Conservation (phyloP, 2,888 invertebrate genomes). For the Zaprionus bogoriensis region DNA sequence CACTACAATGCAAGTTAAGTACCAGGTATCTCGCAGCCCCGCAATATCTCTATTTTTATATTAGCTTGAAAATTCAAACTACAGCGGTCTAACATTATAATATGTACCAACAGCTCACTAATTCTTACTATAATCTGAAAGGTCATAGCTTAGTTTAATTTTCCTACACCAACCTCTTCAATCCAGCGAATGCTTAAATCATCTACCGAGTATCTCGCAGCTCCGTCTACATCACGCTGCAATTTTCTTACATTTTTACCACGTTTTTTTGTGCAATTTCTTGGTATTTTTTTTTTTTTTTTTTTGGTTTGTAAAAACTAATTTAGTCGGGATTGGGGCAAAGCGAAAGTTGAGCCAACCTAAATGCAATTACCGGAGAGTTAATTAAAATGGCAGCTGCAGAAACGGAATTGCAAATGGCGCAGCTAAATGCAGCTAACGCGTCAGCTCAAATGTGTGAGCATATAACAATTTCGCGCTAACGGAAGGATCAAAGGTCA, state of each 20-base stretch:
- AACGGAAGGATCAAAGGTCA: not conserved
- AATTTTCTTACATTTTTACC: not conserved
- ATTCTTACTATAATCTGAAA: too few relatives aligned
- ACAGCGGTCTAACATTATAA: too few relatives aligned
- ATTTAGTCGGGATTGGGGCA: not conserved
- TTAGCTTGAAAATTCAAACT: too few relatives aligned
- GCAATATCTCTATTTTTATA: too few relatives aligned
- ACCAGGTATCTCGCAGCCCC: too few relatives aligned
- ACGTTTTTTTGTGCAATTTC: not conserved
- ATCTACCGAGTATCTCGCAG: not conserved
- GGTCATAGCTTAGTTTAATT: too few relatives aligned
- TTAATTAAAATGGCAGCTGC: conserved; percentile 39
- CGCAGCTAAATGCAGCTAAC: conserved; percentile 8
- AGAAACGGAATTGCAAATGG: conserved; percentile 11
- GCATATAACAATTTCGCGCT: conserved; percentile 7
- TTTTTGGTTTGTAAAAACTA: conserved; percentile 2
- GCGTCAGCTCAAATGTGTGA: not conserved
- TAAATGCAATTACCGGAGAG: conserved; percentile 19
- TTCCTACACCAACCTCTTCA: too few relatives aligned
- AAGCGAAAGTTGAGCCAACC: conserved; percentile 13
- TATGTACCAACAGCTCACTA: too few relatives aligned
- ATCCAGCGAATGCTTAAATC: too few relatives aligned
- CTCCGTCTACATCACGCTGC: too few relatives aligned
- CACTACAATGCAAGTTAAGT: too few relatives aligned
- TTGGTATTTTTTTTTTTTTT: not conserved